Evolutionary conservation across 2,888 invertebrate species (phyloP), one percentile per base, ranked within the genome.

Genomic region (Andrena camellia): DNA sequence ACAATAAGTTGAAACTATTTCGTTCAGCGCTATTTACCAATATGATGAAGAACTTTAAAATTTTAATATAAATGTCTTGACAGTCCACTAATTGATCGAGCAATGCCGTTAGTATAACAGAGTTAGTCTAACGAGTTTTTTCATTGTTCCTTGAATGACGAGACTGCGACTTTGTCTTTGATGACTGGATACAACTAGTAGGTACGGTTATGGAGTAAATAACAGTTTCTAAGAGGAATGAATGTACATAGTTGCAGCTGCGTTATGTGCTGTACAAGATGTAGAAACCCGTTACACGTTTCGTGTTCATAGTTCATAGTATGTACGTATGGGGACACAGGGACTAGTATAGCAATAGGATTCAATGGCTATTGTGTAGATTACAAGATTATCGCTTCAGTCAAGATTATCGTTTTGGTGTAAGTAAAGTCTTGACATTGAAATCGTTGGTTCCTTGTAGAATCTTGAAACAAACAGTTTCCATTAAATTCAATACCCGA

Each of bases 91-190:
- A 23, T 62, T 33, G 23, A 35, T 8, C 3, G 17, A 10, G 48
- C n/a, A n/a, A 2, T 10, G 48, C 10, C 3, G 17, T 17, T 26
- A 35, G 59, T 52, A 31, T 13, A 31, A 73, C n/a, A 60, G 17
- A 42, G 17, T 42, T 42, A 42, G 42, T 42, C 4, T 42, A 60
- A 62, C 6, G 42, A 29, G 13, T 59, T 23, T 26, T 20, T 50
- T 52, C 26, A 29, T 29, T 52, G 8, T 78, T 78, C 35, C 10
- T 20, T 2, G 52, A 67, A 73, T 60, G n/a, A 20, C 17, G 7
- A 17, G 4, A 10, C 7, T 4, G 42, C 23, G 31, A 52, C 74
- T 59, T 62, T 10, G 6, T n/a, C 48, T 26, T 50, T 20, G 48
- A 75, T 42, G 66, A 66, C 13, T 42, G 1, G 33, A 2, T 67